Evolutionary conservation across 1,140 invertebrate species (phyloP).

Genomic region (Hycleus cichorii): DNA sequence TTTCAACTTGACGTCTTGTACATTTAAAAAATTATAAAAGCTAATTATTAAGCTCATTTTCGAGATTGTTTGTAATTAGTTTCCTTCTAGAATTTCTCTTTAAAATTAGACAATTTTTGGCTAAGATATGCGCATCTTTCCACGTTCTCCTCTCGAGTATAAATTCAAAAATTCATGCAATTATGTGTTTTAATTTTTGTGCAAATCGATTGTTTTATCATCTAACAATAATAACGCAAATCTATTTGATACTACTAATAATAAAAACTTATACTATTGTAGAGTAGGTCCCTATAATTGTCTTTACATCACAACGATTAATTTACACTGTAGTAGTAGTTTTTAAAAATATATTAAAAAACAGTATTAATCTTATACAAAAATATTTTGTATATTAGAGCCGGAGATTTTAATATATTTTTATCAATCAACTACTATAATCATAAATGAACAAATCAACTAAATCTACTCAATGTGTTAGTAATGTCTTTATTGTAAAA

Average conservation of each 20-base stretch:
- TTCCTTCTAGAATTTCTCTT: too few species aligned
- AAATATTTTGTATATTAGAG: conserved; percentile 1
- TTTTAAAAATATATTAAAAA: conserved; percentile 12
- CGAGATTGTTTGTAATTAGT: too few species aligned
- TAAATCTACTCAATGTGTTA: not conserved
- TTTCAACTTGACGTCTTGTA: conserved; percentile 2
- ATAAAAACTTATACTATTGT: conserved; percentile 24
- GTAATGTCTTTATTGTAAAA: conserved; percentile 11
- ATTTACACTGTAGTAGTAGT: conserved; percentile 7
- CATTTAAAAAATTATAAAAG: conserved; percentile 31
- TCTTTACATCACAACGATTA: conserved; percentile 26
- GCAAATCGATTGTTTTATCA: too few species aligned
- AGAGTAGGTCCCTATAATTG: conserved; percentile 29
- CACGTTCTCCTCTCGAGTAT: not conserved
- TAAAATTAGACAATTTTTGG: not conserved
- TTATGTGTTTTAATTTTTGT: not conserved
- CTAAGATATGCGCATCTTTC: conserved; percentile 14
- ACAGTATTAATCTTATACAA: conserved; percentile 2
- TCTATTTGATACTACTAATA: not conserved
- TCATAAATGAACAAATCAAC: not conserved
- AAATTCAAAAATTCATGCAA: conserved; percentile 3
- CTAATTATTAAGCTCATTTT: conserved; percentile 26
- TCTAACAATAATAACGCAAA: not conserved
- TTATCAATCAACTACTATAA: not conserved
- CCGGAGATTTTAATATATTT: not conserved